Evolutionary conservation across 1,140 invertebrate genomes (phyloP), one percentile per base, ranked within the genome.

Genomic region (Theocolax elegans): DNA sequence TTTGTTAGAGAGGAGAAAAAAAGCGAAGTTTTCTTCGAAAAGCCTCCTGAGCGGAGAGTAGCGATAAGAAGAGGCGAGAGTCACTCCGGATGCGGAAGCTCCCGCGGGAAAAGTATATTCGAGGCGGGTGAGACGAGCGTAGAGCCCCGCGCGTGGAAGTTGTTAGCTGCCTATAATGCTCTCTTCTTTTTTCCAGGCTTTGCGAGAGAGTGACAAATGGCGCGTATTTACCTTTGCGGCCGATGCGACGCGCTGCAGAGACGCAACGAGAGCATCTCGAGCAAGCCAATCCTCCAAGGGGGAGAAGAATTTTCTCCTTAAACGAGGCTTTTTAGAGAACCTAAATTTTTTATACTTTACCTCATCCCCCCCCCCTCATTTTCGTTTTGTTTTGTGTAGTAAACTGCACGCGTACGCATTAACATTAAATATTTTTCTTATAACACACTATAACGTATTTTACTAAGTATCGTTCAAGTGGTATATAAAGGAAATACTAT

Each of bases 131-230:
- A 4, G 25, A 10, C 23, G 42, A 7, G 0, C 25, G 27, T 19
- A 64, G 46, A 58, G 25, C 40, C 23, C 51, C 19, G n/a, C n/a
- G n/a, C n/a, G 40, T 51, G 54, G 56, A 67, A 51, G 54, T 62
- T 60, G 56, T 68, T 62, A 62, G 67, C 23, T 58, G 10, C 19
- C 66, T 29, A 49, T 60, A n/a, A n/a, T 51, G 66, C 66, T 60
- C 54, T 60, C 46, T 46, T 53, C n/a, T n/a, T n/a, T n/a, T 68
- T 15, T 59, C 44, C 48, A 2, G 23, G 10, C 25, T 15, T 4
- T n/a, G n/a, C 13, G n/a, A n/a, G 25, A 46, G 23, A 25, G 67
- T 63, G 49, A 63, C 67, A 69, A 69, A 63, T 69, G 38, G 48
- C 58, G 42, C 49, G 67, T 63, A 69, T 63, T 69, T 63, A 63